Base-by-base conservation (phyloP, 2,113 vertebrate species). In the Solenodon paradoxus region DNA sequence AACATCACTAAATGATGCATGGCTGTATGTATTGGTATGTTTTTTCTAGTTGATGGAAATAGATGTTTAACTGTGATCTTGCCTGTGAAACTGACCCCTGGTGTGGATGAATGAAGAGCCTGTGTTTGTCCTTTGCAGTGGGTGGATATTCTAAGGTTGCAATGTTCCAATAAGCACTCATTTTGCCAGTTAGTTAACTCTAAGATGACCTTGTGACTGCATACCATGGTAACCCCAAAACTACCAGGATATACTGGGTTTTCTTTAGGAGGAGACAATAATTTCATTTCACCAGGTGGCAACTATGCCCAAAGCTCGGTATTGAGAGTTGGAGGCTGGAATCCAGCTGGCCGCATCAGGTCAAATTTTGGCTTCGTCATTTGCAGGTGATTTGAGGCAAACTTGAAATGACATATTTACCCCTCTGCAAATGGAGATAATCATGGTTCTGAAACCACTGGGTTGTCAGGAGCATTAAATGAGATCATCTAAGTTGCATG, bases 301-400 rank as follows among this genome's bases (percentile, higher is more conserved):
- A 61, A 30, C 55, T 13, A 42, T 0, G 5, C 20, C 42, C 47
- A 61, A 35, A 83, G 61, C 59, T 47, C n/a, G 7, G 57, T 2
- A 26, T 0, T 45, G 3, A 61, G 4, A 61, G 5, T n/a, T 13
- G 8, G 32, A 64, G 28, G 4, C 19, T 35, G 40, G 42, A 78
- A 55, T 66, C 30, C 28, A 4, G 13, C 10, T 2, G 3, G 1
- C 3, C 2, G 12, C 12, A 8, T 6, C 28, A 8, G 9, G 9
- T 35, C 74, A 82, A 69, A 78, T 64, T 74, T 16, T 47, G 38
- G 47, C 68, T 78, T 47, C 45, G 17, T 1, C 17, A 55, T 71
- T 17, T 81, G 28, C 10, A 63, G 51, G 10, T 61, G 42, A 64
- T 51, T 28, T 19, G 51, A 47, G 3, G 24, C n/a, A 75, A 83